Evolutionary conservation across 2,888 invertebrate genomes (phyloP).

Genomic region (Marasmarcha lunaedactyla): DNA sequence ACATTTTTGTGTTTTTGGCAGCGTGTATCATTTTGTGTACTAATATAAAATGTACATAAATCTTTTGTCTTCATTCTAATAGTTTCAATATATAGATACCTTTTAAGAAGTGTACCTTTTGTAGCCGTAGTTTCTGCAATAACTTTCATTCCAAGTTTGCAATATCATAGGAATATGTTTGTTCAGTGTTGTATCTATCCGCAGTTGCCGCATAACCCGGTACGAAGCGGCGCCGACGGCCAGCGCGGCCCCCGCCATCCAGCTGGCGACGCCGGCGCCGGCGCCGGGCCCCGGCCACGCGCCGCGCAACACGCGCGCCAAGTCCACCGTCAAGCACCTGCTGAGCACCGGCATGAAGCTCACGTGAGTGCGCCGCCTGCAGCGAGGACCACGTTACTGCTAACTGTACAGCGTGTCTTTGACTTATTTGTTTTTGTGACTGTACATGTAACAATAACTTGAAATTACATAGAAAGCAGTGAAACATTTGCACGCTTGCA

Average conservation of each 20-base stretch:
- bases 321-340: slow-evolving; percentile 70
- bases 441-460: background rate
- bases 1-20: too few species aligned
- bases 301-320: slow-evolving; percentile 44
- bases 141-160: too few species aligned
- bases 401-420: too few species aligned
- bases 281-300: slow-evolving; percentile 18
- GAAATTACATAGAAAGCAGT: background rate
- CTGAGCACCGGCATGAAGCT: slow-evolving; percentile 75
- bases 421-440: background rate
- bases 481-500: too few species aligned
- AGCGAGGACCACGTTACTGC: too few species aligned
- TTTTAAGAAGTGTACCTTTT: too few species aligned
- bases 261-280: slow-evolving; percentile 23
- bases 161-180: too few species aligned
- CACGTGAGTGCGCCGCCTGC: slow-evolving; percentile 60
- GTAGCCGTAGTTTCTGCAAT: too few species aligned
- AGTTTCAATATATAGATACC: too few species aligned
- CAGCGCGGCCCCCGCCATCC: slow-evolving; percentile 49
- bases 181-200: background rate
- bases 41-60: too few species aligned
- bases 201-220: slow-evolving; percentile 22
- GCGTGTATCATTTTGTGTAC: too few species aligned
- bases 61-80: too few species aligned
- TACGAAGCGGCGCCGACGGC: slow-evolving; percentile 71